These are phyloP conservation scores for Falcaria lacertinaria DNA, from an alignment of 2,888 invertebrate species.

Conservation along the genomic window DNA sequence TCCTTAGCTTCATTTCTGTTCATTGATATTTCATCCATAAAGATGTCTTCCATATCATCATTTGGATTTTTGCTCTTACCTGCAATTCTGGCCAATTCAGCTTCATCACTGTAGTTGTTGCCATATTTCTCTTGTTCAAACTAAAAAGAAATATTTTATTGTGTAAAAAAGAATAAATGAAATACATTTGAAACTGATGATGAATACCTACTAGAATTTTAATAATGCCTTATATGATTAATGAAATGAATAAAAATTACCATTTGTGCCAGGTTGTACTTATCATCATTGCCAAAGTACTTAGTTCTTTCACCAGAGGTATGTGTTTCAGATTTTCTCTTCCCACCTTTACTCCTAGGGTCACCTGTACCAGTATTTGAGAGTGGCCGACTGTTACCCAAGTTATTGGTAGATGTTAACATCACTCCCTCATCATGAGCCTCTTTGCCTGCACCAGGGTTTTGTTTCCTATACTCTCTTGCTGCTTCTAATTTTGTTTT, in stretches of 20 bases:
- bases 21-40: constrained; percentile 87
- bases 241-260: constrained; percentile 54
- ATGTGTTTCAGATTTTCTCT: constrained; percentile 85
- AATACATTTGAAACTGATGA: no score
- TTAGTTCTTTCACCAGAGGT: constrained; percentile 85
- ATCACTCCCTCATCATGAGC: constrained; percentile 79
- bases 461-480: constrained; percentile 71
- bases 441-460: constrained; percentile 47
- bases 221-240: background rate
- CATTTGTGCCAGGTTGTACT: constrained; percentile 91
- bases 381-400: constrained; percentile 85
- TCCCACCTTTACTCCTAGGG: constrained; percentile 62
- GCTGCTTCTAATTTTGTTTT: constrained; percentile 87
- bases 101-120: constrained; percentile 88
- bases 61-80: constrained; percentile 82
- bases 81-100: constrained; percentile 87
- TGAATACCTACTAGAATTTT: no score
- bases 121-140: constrained; percentile 90
- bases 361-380: constrained; percentile 58
- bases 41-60: constrained; percentile 91
- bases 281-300: constrained; percentile 95
- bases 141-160: constrained; percentile 68
- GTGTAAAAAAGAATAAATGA: no score
- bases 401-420: constrained; percentile 83
- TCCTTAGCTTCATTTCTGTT: constrained; percentile 81